Percentiles rank a stretch among this genome's conserved stretches.
Evolutionary conservation across 2,113 vertebrate species (phyloP).

Genomic region (Crotalus horridus): DNA sequence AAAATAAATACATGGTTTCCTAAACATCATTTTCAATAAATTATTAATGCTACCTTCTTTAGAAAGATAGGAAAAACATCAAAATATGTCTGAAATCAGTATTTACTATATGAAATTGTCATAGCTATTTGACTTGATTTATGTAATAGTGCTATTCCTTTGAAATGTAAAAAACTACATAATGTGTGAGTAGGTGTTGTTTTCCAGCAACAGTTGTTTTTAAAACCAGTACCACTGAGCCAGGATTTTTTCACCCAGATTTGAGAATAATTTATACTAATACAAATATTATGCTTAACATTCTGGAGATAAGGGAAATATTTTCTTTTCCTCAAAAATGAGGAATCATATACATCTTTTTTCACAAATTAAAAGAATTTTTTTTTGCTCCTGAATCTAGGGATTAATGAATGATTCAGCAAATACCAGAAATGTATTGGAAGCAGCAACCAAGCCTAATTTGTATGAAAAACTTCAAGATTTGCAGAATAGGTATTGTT

Average conservation of each 20-base stretch:
- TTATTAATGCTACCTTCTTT: neutral
- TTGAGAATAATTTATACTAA: neutral
- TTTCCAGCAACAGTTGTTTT: neutral
- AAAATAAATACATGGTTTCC: neutral
- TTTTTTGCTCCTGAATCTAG: slow-evolving; percentile 49
- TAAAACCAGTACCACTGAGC: neutral
- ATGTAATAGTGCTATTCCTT: neutral
- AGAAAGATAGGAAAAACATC: neutral
- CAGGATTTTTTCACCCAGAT: neutral
- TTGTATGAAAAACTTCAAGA: slow-evolving; percentile 75
- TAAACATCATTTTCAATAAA: neutral
- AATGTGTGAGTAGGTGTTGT: neutral
- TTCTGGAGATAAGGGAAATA: neutral
- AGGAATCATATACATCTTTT: neutral
- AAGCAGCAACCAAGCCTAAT: slow-evolving; percentile 71
- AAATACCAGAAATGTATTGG: slow-evolving; percentile 76
- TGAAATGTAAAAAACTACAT: neutral
- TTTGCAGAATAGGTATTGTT: slow-evolving; percentile 74
- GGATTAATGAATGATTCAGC: slow-evolving; percentile 73
- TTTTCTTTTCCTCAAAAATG: neutral
- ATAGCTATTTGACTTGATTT: neutral
- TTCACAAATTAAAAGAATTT: neutral
- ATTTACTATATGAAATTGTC: neutral
- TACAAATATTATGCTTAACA: neutral
- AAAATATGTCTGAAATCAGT: neutral